Evolutionary conservation across 2,888 invertebrate species (phyloP), one percentile per base, ranked within the genome.

Genomic region (Parnassius orleans): DNA sequence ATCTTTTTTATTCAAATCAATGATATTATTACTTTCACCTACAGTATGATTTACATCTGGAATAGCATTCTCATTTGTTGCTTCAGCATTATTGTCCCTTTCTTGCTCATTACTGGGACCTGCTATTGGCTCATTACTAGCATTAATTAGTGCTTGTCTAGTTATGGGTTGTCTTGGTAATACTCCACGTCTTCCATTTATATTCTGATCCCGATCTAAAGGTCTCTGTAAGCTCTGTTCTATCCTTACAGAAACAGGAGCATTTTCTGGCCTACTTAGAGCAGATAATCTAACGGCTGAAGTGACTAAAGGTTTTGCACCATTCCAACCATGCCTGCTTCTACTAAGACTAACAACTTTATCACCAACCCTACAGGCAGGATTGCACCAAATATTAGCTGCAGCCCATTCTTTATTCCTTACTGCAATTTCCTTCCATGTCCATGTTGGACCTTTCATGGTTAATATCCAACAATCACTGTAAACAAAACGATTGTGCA

Each of bases 311-410:
- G 92, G 91, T 65, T 90, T 90, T 62, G 91, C 91, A 71, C 90
- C 85, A 72, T 92, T 90, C 91, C 84, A 91, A 69, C 78, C 90
- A 78, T 92, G 90, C 67, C 93, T 90, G 75, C 93, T 93, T 74
- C 93, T 90, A 72, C 95, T 95, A 69, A 96, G 91, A 69, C 96
- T 95, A 46, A 97, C 94, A 68, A 97, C 93, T 83, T 95, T 95
- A 73, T 96, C 94, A 62, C 95, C 95, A 71, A 95, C 90, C 74
- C 81, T 95, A 83, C 98, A 98, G 57, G 97, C 97, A 61, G 98
- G 97, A 89, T 98, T 97, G 81, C 97, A 98, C 97, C 98, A 98
- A 79, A 98, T 95, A 77, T 97, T 96, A 1, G 95, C 95, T 33
- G 98, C 96, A 51, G 95, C 95, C 93, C 95, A 95, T 74, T 96